Percentiles rank a stretch among this genome's conserved stretches.
Evolutionary conservation across 2,113 vertebrate species (phyloP).

Genomic region (Capreolus pygargus): DNA sequence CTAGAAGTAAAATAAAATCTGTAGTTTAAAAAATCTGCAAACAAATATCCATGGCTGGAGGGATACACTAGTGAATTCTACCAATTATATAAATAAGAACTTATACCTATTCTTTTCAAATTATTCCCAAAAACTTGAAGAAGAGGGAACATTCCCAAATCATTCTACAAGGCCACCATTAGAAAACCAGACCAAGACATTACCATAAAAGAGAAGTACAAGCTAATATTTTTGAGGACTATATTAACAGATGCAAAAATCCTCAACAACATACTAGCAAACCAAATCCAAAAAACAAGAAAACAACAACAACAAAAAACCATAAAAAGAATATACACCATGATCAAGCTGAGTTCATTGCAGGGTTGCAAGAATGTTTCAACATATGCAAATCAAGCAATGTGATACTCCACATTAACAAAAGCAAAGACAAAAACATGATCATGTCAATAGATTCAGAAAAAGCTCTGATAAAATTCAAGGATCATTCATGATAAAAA

Average conservation of each 20-base stretch:
- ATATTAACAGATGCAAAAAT: neutral
- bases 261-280: neutral
- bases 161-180: neutral
- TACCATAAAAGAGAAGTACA: neutral
- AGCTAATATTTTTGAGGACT: neutral
- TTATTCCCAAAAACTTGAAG: neutral
- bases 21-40: neutral
- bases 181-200: neutral
- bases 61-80: neutral
- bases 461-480: neutral
- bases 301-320: too few relatives aligned
- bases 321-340: neutral
- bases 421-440: neutral
- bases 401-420: neutral
- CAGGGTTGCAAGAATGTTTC: neutral
- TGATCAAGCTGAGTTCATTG: neutral
- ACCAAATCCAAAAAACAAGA: neutral
- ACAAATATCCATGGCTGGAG: neutral
- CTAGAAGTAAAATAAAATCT: neutral
- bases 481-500: neutral
- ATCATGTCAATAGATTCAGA: neutral
- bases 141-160: neutral
- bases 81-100: neutral
- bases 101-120: neutral
- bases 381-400: neutral